These are phyloP conservation scores for Semnornis frantzii DNA, from an alignment of 2,113 vertebrate species.

Conservation along the genomic window DNA sequence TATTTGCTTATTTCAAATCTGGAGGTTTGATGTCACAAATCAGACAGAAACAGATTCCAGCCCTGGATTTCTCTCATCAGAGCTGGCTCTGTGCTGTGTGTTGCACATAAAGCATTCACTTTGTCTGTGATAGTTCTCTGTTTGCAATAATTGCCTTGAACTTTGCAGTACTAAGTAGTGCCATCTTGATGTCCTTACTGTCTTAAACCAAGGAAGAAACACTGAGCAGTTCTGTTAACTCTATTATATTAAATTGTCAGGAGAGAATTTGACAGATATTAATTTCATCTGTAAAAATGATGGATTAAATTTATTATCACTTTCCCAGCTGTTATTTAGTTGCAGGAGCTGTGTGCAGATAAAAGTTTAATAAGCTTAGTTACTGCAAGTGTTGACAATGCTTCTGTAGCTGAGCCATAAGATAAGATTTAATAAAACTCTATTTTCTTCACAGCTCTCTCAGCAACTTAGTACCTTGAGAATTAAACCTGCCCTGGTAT, in stretches of 20 bases:
- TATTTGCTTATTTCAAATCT: not conserved
- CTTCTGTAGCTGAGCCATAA: constrained; percentile 72
- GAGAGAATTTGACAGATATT: constrained; percentile 82
- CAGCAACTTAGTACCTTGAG: constrained; percentile 15
- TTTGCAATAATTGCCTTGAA: constrained; percentile 28
- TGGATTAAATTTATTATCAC: constrained; percentile 83
- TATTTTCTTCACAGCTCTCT: constrained; percentile 69
- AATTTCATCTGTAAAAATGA: constrained; percentile 84
- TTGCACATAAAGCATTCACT: not conserved
- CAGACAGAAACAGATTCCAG: not conserved
- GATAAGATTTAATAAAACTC: constrained; percentile 80
- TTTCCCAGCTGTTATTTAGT: constrained; percentile 73
- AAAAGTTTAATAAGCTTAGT: constrained; percentile 83
- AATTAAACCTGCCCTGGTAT: not conserved
- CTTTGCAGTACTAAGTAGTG: not conserved
- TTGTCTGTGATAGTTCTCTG: not conserved
- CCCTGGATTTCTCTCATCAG: not conserved
- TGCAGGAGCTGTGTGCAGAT: constrained; percentile 67
- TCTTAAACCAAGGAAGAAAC: constrained; percentile 36
- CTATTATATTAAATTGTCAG: constrained; percentile 81
- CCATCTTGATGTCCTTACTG: constrained; percentile 44
- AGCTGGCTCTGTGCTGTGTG: not conserved
- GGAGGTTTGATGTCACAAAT: not conserved
- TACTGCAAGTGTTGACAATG: constrained; percentile 68
- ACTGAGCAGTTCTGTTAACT: constrained; percentile 50